phyloP scores from a whole-genome alignment of 2,113 vertebrate genomes.

The Erinaceus europaeus region DNA sequence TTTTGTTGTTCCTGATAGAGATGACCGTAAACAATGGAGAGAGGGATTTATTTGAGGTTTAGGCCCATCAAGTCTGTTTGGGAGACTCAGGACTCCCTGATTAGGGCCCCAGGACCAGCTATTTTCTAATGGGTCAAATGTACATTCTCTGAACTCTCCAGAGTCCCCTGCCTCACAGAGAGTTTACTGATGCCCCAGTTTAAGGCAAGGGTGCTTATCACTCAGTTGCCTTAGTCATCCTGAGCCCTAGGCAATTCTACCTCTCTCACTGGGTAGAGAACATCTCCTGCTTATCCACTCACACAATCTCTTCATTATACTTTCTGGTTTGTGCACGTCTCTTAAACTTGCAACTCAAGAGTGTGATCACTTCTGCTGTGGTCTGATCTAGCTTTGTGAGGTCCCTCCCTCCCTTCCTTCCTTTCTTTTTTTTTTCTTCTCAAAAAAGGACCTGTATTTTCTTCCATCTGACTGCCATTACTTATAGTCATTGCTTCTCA shows the following conservation, averaged over 20 bases:
- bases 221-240: neutral
- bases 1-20: too few relatives aligned
- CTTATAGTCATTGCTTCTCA: neutral
- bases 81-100: too few relatives aligned
- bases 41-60: too few relatives aligned
- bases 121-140: rapidly evolving
- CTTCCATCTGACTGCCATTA: neutral
- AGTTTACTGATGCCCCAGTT: neutral
- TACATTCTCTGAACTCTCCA: too few relatives aligned
- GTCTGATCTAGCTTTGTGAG: neutral
- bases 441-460: too few relatives aligned
- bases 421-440: too few relatives aligned
- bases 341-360: neutral
- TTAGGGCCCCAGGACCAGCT: neutral
- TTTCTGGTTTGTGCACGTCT: neutral
- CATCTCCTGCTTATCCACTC: neutral
- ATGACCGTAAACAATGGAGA: too few relatives aligned
- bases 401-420: too few relatives aligned
- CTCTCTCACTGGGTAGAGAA: neutral
- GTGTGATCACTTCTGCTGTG: neutral
- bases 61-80: too few relatives aligned
- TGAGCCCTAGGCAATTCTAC: neutral
- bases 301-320: neutral
- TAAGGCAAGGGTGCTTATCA: neutral
- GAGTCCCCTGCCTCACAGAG: neutral